A percentile compares a stretch with the other conserved stretches of the same genome.
Evolutionary conservation across 2,797 vertebrate genomes (phyloP).

Genomic region (Pipistrellus pygmaeus): DNA sequence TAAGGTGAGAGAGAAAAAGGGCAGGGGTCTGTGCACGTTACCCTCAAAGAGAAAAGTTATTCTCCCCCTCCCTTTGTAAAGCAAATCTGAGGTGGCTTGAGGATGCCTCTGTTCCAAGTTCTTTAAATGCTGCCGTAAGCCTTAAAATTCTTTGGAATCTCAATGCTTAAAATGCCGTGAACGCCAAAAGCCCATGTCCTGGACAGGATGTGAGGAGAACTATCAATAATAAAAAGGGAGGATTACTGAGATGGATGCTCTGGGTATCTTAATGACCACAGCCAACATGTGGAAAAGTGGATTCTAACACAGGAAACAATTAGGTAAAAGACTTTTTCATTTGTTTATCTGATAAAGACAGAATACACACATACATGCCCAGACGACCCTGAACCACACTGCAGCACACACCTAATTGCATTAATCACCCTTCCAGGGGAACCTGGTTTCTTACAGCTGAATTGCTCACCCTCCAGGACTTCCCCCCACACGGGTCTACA

Average conservation of each 20-base stretch:
- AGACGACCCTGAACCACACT: conserved; percentile 39
- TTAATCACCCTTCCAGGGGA: conserved; percentile 45
- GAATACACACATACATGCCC: not conserved
- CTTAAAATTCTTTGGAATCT: not conserved
- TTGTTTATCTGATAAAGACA: conserved; percentile 67
- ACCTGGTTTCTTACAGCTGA: not conserved
- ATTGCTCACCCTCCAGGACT: not conserved
- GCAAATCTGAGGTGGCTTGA: not conserved
- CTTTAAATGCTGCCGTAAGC: not conserved
- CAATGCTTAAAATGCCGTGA: not conserved
- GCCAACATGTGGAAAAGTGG: not conserved
- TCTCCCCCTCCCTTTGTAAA: not conserved
- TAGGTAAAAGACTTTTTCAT: conserved; percentile 52
- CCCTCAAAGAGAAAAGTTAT: not conserved
- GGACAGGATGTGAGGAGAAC: not conserved
- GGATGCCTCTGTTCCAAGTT: not conserved
- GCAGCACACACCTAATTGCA: not conserved
- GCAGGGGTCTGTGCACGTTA: not conserved
- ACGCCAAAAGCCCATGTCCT: not conserved
- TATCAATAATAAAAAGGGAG: not conserved
- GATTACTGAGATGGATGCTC: not conserved
- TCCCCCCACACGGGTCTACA: not conserved
- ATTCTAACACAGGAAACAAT: conserved; percentile 40
- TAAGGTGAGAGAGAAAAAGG: not conserved
- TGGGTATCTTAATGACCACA: not conserved